Evolutionary conservation across 2,113 vertebrate species (phyloP), one percentile per base, ranked within the genome.

Genomic region (Platysteira castanea): DNA sequence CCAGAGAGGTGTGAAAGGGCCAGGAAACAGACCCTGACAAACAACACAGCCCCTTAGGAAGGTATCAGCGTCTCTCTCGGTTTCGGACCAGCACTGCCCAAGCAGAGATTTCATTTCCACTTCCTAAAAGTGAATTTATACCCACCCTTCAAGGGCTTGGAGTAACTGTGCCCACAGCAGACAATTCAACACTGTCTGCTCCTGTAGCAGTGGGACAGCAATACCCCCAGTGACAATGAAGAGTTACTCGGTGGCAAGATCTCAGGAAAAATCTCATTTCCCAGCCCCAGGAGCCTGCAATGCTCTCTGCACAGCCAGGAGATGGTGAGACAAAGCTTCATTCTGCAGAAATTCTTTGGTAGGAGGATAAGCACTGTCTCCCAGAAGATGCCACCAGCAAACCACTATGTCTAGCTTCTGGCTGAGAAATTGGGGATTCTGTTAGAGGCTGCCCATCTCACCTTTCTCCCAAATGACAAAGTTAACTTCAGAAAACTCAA

Each of bases 51-150:
- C 35, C 24, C 53, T 33, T 5, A 31, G 2, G 17, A 56, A 88
- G 61, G 3, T 3, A 71, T 0, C 35, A 69, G 4, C 4, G 0
- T 28, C 53, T 67, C 50, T 33, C 39, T 21, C 0, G 3, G 16
- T n/a, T 78, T 50, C 84, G 88, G 33, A 33, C 11, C 9, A 26
- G 21, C 0, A 0, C 1, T 70, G 18, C 31, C 28, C 50, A 61
- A 73, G 35, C 31, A 49, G 18, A 24, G 2, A 0, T 28, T n/a
- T 64, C 3, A 68, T 56, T 47, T 59, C 31, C n/a, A 31, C 46
- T 47, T 75, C 41, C 54, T 31, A 13, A 15, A 80, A 90, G 22
- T 11, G 10, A 6, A 35, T 63, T 89, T 56, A 35, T 3, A 41
- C 1, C 2, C 59, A 23, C 2, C 13, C 41, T 65, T 47, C 9